Evolutionary conservation across 2,113 vertebrate genomes (phyloP).

Genomic region (Piaya cayana): DNA sequence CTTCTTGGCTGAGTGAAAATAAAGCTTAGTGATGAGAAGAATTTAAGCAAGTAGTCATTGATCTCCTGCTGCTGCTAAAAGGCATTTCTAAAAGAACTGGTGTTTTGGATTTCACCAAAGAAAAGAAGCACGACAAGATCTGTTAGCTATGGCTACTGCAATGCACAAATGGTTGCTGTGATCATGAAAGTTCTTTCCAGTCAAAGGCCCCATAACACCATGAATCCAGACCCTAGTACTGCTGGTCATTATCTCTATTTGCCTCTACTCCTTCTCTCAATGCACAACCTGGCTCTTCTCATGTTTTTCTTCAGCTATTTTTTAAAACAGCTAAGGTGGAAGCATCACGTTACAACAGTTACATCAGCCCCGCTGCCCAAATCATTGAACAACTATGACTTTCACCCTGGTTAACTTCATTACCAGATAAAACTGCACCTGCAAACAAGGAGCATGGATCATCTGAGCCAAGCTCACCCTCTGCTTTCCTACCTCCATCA

Average conservation of each 20-base stretch:
- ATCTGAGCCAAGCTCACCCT: not conserved
- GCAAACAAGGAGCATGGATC: not conserved
- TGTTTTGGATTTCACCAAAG: not conserved
- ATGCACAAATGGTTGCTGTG: not conserved
- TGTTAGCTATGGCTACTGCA: not conserved
- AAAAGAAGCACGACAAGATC: not conserved
- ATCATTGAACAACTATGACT: not conserved
- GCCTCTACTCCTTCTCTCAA: not conserved
- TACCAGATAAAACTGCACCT: not conserved
- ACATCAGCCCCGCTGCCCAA: not conserved
- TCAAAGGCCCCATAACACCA: not conserved
- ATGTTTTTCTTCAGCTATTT: not conserved
- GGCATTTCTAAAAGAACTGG: not conserved
- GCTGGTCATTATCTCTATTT: not conserved
- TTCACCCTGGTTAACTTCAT: not conserved
- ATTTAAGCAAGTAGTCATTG: not conserved
- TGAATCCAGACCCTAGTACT: not conserved
- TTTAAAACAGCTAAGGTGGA: not conserved
- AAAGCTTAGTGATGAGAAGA: not conserved
- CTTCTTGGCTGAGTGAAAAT: not conserved
- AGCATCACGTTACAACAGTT: not conserved
- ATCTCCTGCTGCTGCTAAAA: not conserved
- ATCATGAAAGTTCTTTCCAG: not conserved
- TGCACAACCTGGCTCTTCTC: not conserved
- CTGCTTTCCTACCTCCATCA: conserved; percentile 3